Conservation (phyloP, 2,888 invertebrate genomes). For the Selenia dentaria region DNA sequence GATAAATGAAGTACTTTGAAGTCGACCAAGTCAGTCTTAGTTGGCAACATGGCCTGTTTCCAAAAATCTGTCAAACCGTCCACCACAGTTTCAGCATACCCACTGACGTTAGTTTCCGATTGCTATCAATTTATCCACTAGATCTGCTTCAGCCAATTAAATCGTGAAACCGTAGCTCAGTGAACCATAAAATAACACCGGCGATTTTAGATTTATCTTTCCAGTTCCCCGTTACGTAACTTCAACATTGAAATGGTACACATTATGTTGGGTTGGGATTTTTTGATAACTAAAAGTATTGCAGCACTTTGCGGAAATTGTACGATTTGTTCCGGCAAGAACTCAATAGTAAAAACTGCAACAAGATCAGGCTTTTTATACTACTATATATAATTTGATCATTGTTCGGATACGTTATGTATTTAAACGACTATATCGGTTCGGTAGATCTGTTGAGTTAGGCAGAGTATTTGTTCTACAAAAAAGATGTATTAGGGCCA, state of each 20-base stretch:
- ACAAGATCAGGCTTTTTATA: too few relatives aligned
- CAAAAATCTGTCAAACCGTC: conserved; percentile 28
- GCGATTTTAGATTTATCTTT: conserved; percentile 23
- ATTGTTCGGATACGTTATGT: too few relatives aligned
- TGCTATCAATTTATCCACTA: conserved; percentile 32
- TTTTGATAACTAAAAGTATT: conserved; percentile 4
- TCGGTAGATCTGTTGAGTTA: too few relatives aligned
- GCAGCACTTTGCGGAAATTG: conserved; percentile 8
- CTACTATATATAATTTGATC: too few relatives aligned
- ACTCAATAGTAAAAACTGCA: neutral
- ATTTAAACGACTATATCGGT: too few relatives aligned
- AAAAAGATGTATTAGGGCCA: too few relatives aligned
- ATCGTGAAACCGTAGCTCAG: conserved; percentile 15
- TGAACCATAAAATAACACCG: conserved; percentile 23
- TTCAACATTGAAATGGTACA: conserved; percentile 15
- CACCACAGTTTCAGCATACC: conserved; percentile 19
- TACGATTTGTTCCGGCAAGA: conserved; percentile 3
- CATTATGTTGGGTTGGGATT: conserved; percentile 4
- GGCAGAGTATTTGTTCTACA: too few relatives aligned
- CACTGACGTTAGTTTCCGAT: conserved; percentile 28
- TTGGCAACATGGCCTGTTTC: conserved; percentile 28
- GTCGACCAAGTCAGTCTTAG: neutral
- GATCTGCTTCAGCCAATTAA: conserved; percentile 25
- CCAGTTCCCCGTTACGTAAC: conserved; percentile 11
- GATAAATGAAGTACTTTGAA: conserved; percentile 8